A percentile compares a stretch with the other conserved stretches of the same genome.
Conservation (phyloP, 2,888 invertebrate species). For the Dynastes grantii region DNA sequence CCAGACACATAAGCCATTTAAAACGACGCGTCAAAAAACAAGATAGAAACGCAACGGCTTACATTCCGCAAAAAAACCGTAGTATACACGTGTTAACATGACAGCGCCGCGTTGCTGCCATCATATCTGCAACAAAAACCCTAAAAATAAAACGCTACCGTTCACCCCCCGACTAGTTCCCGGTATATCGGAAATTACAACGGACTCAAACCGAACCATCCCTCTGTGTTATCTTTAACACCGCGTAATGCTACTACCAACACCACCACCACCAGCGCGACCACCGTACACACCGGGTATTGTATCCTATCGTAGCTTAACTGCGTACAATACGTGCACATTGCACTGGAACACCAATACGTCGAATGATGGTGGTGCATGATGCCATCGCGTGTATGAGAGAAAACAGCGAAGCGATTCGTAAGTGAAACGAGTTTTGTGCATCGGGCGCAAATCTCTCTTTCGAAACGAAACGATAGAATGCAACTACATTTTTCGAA, state of each 20-base stretch:
- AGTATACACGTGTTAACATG: constrained; percentile 66
- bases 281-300: not conserved
- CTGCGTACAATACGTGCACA: not conserved
- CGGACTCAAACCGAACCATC: constrained; percentile 32
- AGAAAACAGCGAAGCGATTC: not conserved
- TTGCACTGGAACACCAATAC: constrained; percentile 17
- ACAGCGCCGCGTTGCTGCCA: constrained; percentile 62
- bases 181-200: constrained; percentile 40
- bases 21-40: constrained; percentile 35
- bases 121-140: constrained; percentile 64
- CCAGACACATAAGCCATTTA: constrained; percentile 26
- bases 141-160: constrained; percentile 63
- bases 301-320: too few species aligned
- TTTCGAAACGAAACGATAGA: constrained; percentile 28
- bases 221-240: constrained; percentile 42
- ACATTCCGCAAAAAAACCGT: constrained; percentile 56
- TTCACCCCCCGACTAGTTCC: not conserved
- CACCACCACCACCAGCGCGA: not conserved
- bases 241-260: constrained; percentile 16
- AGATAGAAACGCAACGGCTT: constrained; percentile 29
- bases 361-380: not conserved
- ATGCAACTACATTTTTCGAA: constrained; percentile 28
- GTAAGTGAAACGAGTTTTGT: constrained; percentile 36
- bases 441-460: constrained; percentile 2
- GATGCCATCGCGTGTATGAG: not conserved